Conservation (phyloP, 2,888 invertebrate species). For the Erebia palarica region DNA sequence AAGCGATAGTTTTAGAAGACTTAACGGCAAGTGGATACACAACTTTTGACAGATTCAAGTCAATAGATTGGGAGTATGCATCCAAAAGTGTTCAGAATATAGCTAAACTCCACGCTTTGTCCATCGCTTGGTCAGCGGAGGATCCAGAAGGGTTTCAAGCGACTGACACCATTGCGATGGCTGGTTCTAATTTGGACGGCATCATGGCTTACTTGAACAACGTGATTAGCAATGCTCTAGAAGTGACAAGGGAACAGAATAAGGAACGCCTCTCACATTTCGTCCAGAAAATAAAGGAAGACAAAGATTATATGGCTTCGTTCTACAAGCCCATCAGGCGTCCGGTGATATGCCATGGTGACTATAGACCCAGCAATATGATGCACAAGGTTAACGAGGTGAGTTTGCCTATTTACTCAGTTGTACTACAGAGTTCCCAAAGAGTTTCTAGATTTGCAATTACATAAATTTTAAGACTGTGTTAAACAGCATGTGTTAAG, state of each 20-base stretch:
- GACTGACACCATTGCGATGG: conserved; percentile 13
- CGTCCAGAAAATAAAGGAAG: conserved; percentile 28
- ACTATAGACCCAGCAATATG: conserved; percentile 46
- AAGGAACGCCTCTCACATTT: conserved; percentile 46
- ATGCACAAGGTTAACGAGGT: conserved; percentile 41
- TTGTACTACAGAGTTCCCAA: too few species aligned
- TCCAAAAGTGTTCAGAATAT: conserved; percentile 46
- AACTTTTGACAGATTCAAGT: conserved; percentile 44
- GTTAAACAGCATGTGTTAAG: too few species aligned
- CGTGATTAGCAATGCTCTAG: conserved; percentile 37
- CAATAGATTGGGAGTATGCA: conserved; percentile 51
- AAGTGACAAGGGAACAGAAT: conserved; percentile 46
- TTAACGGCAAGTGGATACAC: conserved; percentile 44
- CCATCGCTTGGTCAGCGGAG: conserved; percentile 51
- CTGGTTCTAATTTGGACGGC: conserved; percentile 21
- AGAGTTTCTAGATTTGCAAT: too few species aligned
- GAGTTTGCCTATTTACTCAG: conserved; percentile 2
- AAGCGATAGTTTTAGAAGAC: conserved; percentile 49
- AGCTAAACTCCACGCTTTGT: conserved; percentile 57
- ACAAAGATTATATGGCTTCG: conserved; percentile 35
- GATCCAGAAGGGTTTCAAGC: conserved; percentile 48
- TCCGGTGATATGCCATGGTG: conserved; percentile 42
- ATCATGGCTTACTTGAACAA: conserved; percentile 32
- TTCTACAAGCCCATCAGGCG: conserved; percentile 40
- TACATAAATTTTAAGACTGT: too few species aligned